Conservation (phyloP, 2,888 invertebrate species). For the Tachina grossa region DNA sequence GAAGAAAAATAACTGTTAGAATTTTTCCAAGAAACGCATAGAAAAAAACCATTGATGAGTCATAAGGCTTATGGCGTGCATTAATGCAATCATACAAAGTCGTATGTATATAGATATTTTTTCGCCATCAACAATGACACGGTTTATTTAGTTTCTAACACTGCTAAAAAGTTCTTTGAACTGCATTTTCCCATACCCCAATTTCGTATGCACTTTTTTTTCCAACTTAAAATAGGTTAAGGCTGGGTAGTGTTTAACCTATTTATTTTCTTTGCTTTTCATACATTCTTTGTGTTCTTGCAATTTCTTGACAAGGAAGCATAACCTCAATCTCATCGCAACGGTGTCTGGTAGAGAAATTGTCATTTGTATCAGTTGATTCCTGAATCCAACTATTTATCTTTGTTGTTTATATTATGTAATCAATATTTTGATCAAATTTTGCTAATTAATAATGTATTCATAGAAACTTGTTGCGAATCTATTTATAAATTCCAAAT, state of each 20-base stretch:
- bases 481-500: not conserved
- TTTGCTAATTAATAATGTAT: not conserved
- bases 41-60: conserved; percentile 38
- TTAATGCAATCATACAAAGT: not conserved
- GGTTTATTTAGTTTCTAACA: not conserved
- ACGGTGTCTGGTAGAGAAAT: not conserved
- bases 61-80: conserved; percentile 12
- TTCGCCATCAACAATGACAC: conserved; percentile 8
- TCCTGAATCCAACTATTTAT: not conserved
- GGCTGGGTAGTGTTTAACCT: conserved; percentile 68
- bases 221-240: conserved; percentile 64
- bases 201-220: conserved; percentile 27
- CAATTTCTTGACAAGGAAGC: conserved; percentile 31
- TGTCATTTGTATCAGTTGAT: not conserved
- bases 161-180: conserved; percentile 50
- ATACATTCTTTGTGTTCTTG: conserved; percentile 49
- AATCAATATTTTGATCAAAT: conserved; percentile 7
- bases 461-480: conserved; percentile 54
- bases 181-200: conserved; percentile 33
- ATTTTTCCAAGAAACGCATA: not conserved
- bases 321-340: conserved; percentile 46
- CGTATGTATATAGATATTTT: not conserved
- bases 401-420: conserved; percentile 38
- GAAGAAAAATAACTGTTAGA: no score
- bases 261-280: conserved; percentile 47